Evolutionary conservation across 2,888 invertebrate genomes (phyloP).

Genomic region (Galeruca laticollis): DNA sequence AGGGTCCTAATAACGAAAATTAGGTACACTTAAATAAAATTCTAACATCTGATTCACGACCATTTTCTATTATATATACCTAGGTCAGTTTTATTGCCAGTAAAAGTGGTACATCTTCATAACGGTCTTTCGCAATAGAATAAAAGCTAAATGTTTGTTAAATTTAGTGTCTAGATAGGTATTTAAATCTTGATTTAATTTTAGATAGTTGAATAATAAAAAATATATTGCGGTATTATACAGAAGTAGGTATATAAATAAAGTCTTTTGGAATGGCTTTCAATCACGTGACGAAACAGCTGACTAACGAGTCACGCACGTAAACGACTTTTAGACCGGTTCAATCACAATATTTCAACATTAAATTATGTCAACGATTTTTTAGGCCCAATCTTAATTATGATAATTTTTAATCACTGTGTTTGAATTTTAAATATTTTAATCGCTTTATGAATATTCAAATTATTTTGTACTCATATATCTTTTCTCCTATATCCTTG

Average conservation of each 20-base stretch:
- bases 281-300: constrained; percentile 62
- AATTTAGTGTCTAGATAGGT: constrained; percentile 1
- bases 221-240: constrained; percentile 14
- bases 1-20: background rate
- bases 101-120: constrained; percentile 58
- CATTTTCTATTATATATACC: constrained; percentile 41
- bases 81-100: constrained; percentile 68
- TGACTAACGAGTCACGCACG: constrained; percentile 63
- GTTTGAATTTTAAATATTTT: background rate
- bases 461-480: background rate
- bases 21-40: background rate
- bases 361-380: background rate
- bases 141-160: background rate
- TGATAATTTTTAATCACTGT: background rate
- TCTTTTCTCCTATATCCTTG: background rate
- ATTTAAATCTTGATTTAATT: background rate
- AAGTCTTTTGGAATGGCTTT: constrained; percentile 30
- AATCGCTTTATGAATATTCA: background rate
- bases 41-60: background rate
- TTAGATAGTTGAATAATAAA: constrained; percentile 8
- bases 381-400: background rate
- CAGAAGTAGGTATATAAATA: constrained; percentile 2
- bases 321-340: constrained; percentile 39
- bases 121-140: constrained; percentile 15
- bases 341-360: constrained; percentile 12